phyloP scores from a whole-genome alignment of 1,140 invertebrate species.

The Trichogramma pretiosum region DNA sequence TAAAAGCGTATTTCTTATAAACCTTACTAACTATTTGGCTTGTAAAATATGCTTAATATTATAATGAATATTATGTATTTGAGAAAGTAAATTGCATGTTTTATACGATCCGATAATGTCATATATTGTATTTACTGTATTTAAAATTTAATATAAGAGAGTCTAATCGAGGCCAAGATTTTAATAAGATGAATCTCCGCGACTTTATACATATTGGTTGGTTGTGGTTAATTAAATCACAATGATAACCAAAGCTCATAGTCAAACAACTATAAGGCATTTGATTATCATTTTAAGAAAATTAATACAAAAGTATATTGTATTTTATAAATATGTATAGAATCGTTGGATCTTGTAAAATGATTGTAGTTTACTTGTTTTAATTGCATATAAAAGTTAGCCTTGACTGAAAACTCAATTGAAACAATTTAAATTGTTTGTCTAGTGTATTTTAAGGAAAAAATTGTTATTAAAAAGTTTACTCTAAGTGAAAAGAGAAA shows the following conservation, averaged over 20 bases:
- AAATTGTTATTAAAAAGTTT: conserved; percentile 15
- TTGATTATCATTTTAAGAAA: too few relatives aligned
- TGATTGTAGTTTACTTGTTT: conserved; percentile 11
- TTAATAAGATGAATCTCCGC: neutral
- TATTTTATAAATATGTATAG: neutral
- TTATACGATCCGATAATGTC: conserved; percentile 14
- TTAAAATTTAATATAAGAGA: neutral
- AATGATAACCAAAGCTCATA: neutral
- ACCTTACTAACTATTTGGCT: too few relatives aligned
- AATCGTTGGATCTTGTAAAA: conserved; percentile 12
- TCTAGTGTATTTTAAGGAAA: too few relatives aligned
- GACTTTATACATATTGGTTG: neutral
- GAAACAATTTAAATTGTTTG: conserved; percentile 11
- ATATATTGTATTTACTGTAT: neutral
- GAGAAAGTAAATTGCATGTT: conserved; percentile 13
- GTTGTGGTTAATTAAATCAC: neutral
- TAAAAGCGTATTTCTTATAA: conserved; percentile 8
- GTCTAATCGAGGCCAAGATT: neutral
- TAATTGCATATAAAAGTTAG: conserved; percentile 6
- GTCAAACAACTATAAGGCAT: neutral
- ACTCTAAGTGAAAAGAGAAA: conserved; percentile 8
- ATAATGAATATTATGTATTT: neutral
- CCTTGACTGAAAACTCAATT: conserved; percentile 11
- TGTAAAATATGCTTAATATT: neutral
- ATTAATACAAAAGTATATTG: neutral